Base-by-base conservation (phyloP, 1,140 invertebrate species). In the Anoplolepis gracilipes region DNA sequence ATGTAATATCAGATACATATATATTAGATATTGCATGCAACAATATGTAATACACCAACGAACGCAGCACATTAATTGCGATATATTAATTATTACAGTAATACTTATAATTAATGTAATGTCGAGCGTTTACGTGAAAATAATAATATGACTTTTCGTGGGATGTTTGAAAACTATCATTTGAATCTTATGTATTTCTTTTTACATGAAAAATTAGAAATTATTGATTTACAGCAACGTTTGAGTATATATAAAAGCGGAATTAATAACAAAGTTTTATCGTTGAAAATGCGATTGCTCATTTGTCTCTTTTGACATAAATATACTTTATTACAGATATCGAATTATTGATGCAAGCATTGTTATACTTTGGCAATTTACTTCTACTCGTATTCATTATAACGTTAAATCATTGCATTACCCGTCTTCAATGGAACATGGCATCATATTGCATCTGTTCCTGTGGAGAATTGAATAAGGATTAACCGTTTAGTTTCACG, bases 401-500 rank as follows among this genome's bases (percentile, higher is more conserved):
- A 57, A 73, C 30, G 28, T 57, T 73, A 57, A 73, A 73, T 73
- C 70, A 13, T 2, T 57, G 33, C 22, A 28, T 10, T 19, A 30
- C 19, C 39, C 5, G 5, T 49, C 19, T 46, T 30, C 46, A 42
- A 42, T 64, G n/a, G 11, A 46, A 77, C 11, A 42, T n/a, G 42
- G 25, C 22, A 36, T 36, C 22, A 67, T 88, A 88, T 42, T 46
- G 33, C 30, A 16, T 33, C 28, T 10, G 36, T 55, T 53, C 13
- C 53, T 10, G 42, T 62, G 33, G 25, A 72, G 57, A 55, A 49
- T 59, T 42, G 30, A 76, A 64, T 88, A 75, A 76, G 87, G 65
- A 78, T 85, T 61, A 65, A 87, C 78, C 62, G 55, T 84, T 62
- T 84, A 73, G 55, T 87, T 87, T 84, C 87, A 62, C 28, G 42